A percentile compares a stretch with the other conserved stretches of the same genome.
phyloP scores from a whole-genome alignment of 2,113 vertebrate genomes.

The Triplophysa siluroides region DNA sequence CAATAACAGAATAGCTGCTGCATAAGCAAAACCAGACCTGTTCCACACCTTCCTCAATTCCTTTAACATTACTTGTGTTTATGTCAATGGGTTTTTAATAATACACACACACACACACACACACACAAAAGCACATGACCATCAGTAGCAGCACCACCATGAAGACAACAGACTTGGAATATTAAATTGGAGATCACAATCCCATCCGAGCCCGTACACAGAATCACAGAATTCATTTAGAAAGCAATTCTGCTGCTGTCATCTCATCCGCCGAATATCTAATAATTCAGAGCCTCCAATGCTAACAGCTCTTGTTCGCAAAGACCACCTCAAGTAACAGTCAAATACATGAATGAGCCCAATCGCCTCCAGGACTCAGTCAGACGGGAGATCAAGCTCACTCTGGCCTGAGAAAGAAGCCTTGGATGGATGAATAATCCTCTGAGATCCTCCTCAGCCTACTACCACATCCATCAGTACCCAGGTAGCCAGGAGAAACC shows the following conservation, averaged over 20 bases:
- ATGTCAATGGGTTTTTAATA: no score
- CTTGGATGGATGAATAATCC: background rate
- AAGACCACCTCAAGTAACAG: background rate
- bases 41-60: no score
- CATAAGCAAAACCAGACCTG: no score
- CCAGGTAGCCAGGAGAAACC: conserved; percentile 14
- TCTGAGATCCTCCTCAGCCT: conserved; percentile 1
- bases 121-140: no score
- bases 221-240: no score
- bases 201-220: no score
- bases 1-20: no score
- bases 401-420: background rate
- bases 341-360: background rate
- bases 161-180: no score
- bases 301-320: background rate
- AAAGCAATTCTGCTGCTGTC: background rate
- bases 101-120: no score
- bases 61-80: no score
- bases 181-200: no score
- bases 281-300: background rate
- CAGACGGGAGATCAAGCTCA: background rate
- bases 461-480: conserved; percentile 28
- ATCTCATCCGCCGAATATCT: background rate
- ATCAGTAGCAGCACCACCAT: no score
- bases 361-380: background rate